Percentiles rank a stretch among this genome's conserved stretches.
Evolutionary conservation across 2,797 vertebrate genomes (phyloP).

Genomic region (Semaprochilodus insignis): DNA sequence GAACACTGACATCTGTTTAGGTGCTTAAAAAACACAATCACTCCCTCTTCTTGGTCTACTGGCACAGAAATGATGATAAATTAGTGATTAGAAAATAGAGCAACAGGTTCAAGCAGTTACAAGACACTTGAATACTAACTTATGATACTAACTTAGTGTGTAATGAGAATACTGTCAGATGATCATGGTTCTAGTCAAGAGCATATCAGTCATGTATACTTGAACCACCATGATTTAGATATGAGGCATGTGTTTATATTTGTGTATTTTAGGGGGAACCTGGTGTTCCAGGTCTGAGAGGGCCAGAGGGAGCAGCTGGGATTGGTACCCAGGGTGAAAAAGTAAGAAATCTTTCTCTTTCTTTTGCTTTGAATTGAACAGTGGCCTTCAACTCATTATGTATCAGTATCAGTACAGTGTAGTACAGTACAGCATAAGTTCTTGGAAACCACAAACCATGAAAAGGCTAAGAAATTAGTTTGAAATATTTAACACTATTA

Average conservation of each 20-base stretch:
- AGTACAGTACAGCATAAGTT: no score
- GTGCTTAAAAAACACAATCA: no score
- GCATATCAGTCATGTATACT: neutral
- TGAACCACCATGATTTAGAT: neutral
- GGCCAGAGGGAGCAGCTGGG: conserved; percentile 83
- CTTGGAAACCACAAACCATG: no score
- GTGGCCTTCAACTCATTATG: neutral
- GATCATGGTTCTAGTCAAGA: neutral
- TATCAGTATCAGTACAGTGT: no score
- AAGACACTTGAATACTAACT: neutral
- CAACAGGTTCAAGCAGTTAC: neutral
- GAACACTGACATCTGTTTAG: no score
- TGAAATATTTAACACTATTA: no score
- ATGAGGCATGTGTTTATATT: neutral
- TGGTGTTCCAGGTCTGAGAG: conserved; percentile 81
- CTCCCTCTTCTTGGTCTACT: no score
- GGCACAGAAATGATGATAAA: no score
- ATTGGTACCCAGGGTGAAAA: conserved; percentile 89
- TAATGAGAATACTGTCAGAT: neutral
- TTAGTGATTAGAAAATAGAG: no score
- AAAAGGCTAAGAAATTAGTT: no score
- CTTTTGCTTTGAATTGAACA: neutral
- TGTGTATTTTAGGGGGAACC: conserved; percentile 82
- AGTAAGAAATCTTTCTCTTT: conserved; percentile 69
- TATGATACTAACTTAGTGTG: neutral